A percentile compares a stretch with the other conserved stretches of the same genome.
Conservation (phyloP, 2,113 vertebrate species). For the Labrus mixtus region DNA sequence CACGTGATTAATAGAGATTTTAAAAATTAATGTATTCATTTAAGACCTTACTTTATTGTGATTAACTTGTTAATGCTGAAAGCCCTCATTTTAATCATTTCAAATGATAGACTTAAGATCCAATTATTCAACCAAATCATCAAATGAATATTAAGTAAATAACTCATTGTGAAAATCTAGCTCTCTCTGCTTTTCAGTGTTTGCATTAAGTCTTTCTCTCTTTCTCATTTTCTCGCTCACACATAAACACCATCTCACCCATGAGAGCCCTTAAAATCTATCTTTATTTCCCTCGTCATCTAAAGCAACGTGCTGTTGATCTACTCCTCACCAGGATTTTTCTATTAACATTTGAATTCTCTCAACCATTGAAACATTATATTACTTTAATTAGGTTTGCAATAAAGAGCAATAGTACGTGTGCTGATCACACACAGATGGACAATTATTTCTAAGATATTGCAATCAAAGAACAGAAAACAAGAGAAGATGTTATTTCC, state of each 20-base stretch:
- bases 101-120: background rate
- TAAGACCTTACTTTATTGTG: too few species aligned
- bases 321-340: background rate
- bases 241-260: constrained; percentile 7
- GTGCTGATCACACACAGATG: background rate
- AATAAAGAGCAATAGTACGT: background rate
- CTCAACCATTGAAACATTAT: constrained; percentile 2
- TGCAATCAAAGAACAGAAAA: background rate
- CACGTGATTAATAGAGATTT: too few species aligned
- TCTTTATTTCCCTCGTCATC: constrained; percentile 14
- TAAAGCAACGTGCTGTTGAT: background rate
- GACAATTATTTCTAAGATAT: background rate
- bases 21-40: too few species aligned
- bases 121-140: background rate
- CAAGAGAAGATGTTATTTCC: background rate
- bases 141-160: background rate
- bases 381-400: constrained; percentile 6
- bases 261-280: background rate
- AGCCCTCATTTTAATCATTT: constrained; percentile 3
- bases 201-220: background rate
- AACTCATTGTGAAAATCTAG: background rate
- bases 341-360: constrained; percentile 22
- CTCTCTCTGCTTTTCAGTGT: background rate
- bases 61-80: too few species aligned
- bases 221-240: background rate